Conservation (phyloP, 1,140 invertebrate species). For the Sycobia sp. region DNA sequence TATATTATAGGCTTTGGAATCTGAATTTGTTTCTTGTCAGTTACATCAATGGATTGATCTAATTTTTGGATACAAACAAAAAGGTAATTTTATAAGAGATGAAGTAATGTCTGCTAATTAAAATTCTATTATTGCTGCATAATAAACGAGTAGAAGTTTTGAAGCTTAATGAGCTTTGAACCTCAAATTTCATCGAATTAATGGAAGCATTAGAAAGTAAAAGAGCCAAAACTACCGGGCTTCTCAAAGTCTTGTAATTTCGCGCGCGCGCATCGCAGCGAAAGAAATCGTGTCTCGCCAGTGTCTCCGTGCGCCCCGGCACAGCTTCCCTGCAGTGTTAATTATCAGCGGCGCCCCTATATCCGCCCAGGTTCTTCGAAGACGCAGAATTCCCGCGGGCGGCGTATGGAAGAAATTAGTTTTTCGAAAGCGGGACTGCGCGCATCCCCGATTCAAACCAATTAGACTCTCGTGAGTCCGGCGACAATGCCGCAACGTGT, state of each 20-base stretch:
- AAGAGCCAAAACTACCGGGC: too few species aligned
- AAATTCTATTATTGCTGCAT: neutral
- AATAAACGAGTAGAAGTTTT: too few species aligned
- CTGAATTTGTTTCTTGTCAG: slow-evolving; percentile 98
- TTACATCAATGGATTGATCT: slow-evolving; percentile 99
- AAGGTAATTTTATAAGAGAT: too few species aligned
- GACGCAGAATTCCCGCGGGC: slow-evolving; percentile 37
- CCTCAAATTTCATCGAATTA: too few species aligned
- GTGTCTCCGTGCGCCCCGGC: too few species aligned
- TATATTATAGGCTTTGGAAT: slow-evolving; percentile 83
- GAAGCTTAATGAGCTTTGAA: too few species aligned
- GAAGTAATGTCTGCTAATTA: too few species aligned
- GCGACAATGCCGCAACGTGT: too few species aligned
- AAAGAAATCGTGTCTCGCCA: slow-evolving; percentile 13
- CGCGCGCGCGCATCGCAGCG: slow-evolving; percentile 6
- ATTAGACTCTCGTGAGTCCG: slow-evolving; percentile 55
- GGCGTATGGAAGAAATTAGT: slow-evolving; percentile 61
- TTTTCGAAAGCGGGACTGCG: slow-evolving; percentile 49
- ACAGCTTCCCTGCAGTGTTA: slow-evolving; percentile 53
- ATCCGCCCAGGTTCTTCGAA: slow-evolving; percentile 60
- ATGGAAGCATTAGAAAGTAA: too few species aligned
- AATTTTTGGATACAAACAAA: slow-evolving; percentile 99
- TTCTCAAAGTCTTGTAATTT: neutral
- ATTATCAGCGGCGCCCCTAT: slow-evolving; percentile 61
- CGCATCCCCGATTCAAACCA: slow-evolving; percentile 45